Conservation (phyloP, 2,113 vertebrate genomes). For the Pygoscelis antarcticus region DNA sequence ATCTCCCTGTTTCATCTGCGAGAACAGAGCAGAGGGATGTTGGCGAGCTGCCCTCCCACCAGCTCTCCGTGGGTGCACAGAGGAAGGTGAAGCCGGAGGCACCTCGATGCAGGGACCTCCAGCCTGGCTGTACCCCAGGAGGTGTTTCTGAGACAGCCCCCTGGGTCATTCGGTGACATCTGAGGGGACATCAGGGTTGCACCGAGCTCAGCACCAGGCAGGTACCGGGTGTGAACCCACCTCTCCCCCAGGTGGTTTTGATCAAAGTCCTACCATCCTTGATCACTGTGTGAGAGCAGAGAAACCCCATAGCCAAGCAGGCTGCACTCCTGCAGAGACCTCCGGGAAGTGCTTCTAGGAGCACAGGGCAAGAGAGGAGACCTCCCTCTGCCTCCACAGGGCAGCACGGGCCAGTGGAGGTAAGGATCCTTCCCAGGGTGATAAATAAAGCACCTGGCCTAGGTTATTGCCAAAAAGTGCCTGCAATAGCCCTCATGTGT, state of each 20-base stretch:
- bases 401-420: not conserved
- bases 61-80: fast-evolving
- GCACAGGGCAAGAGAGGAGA: not conserved
- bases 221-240: not conserved
- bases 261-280: not conserved
- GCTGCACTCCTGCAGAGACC: too few relatives aligned
- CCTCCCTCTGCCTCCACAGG: not conserved
- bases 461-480: not conserved
- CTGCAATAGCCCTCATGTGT: fast-evolving
- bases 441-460: not conserved
- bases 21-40: not conserved
- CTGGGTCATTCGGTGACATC: fast-evolving
- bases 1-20: fast-evolving
- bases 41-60: fast-evolving
- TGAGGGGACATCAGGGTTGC: not conserved
- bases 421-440: not conserved
- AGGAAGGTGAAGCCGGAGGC: fast-evolving
- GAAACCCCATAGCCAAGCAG: not conserved
- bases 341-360: not conserved
- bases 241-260: not conserved
- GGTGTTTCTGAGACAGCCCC: not conserved
- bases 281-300: fast-evolving
- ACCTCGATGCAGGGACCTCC: too few relatives aligned
- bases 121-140: fast-evolving
- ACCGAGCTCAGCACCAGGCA: not conserved